phyloP scores from a whole-genome alignment of 2,797 vertebrate genomes.

The Poeciliopsis gracilis region DNA sequence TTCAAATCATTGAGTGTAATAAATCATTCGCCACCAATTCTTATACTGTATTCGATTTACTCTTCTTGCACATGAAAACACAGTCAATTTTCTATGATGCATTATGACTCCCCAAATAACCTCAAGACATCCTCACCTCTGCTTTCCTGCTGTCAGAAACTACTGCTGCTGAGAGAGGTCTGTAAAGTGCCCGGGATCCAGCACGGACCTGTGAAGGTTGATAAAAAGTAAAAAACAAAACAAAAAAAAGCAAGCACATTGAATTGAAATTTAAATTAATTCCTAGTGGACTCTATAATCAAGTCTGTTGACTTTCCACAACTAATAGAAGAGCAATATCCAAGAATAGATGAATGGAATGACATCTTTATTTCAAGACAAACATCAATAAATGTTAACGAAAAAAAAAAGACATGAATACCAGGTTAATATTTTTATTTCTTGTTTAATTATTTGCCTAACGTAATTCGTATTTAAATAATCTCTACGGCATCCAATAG shows the following conservation, averaged over 20 bases:
- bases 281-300: not conserved
- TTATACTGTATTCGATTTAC: not conserved
- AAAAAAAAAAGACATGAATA: not conserved
- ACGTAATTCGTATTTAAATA: not conserved
- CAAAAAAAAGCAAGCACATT: not conserved
- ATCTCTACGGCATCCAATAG: not conserved
- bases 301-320: not conserved
- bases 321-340: not conserved
- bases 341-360: not conserved
- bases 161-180: slow-evolving; percentile 84
- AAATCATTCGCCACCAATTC: not conserved
- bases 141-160: slow-evolving; percentile 81
- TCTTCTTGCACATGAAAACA: not conserved
- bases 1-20: not conserved
- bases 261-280: not conserved
- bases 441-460: not conserved
- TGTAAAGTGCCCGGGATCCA: slow-evolving; percentile 83
- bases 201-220: slow-evolving; percentile 81
- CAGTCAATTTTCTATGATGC: not conserved
- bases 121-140: slow-evolving; percentile 79
- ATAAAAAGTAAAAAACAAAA: not conserved
- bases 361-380: not conserved
- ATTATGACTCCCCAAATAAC: not conserved
- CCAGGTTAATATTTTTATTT: not conserved
- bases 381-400: not conserved